These are phyloP conservation scores for Metellina segmentata DNA, from an alignment of 2,888 invertebrate species.

Conservation along the genomic window DNA sequence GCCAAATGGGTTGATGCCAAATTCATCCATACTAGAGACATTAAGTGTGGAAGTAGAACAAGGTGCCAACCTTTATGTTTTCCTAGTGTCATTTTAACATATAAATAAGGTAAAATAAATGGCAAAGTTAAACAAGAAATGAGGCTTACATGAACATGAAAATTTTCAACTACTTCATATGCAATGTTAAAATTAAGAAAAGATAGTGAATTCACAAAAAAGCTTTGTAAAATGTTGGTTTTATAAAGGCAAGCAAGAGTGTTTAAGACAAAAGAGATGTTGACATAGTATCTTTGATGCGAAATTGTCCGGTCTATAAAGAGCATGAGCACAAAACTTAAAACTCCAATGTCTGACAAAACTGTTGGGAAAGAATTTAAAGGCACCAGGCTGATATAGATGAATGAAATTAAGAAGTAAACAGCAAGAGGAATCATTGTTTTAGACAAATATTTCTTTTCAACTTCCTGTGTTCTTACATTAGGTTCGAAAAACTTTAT, in stretches of 20 bases:
- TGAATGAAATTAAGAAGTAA: slow-evolving; percentile 52
- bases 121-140: slow-evolving; percentile 71
- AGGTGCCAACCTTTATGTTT: slow-evolving; percentile 65
- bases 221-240: slow-evolving; percentile 49
- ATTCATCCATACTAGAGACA: slow-evolving; percentile 73
- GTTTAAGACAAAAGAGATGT: slow-evolving; percentile 67
- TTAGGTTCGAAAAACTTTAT: slow-evolving; percentile 68
- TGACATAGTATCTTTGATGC: slow-evolving; percentile 61
- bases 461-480: slow-evolving; percentile 50
- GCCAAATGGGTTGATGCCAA: slow-evolving; percentile 66
- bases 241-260: slow-evolving; percentile 58
- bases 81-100: slow-evolving; percentile 65
- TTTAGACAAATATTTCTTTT: slow-evolving; percentile 58
- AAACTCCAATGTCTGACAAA: slow-evolving; percentile 47
- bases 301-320: slow-evolving; percentile 64
- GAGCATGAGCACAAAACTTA: slow-evolving; percentile 65
- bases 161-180: slow-evolving; percentile 55
- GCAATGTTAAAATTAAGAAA: slow-evolving; percentile 63
- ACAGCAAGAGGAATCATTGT: slow-evolving; percentile 41
- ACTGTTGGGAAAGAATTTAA: slow-evolving; percentile 8
- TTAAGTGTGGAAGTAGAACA: slow-evolving; percentile 71
- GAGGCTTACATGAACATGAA: slow-evolving; percentile 58
- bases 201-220: slow-evolving; percentile 10
- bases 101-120: slow-evolving; percentile 73
- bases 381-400: slow-evolving; percentile 51